phyloP scores from a whole-genome alignment of 1,140 invertebrate genomes.

The Acromyrmex charruanus region DNA sequence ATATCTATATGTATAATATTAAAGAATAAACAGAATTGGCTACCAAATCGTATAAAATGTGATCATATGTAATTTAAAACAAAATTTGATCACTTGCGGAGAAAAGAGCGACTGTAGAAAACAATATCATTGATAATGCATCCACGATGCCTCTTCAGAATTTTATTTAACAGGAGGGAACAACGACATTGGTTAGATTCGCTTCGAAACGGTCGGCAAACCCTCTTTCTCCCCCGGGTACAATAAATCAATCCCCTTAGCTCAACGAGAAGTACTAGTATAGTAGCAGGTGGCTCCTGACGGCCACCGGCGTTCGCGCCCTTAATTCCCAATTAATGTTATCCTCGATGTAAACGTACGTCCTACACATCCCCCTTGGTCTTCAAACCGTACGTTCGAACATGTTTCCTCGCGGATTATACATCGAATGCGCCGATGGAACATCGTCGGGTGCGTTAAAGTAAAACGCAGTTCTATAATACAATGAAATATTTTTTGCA shows the following conservation, averaged over 20 bases:
- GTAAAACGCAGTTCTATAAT: neutral
- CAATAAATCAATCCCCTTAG: slow-evolving; percentile 85
- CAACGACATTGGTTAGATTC: slow-evolving; percentile 56
- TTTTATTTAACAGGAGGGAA: slow-evolving; percentile 70
- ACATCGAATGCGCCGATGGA: neutral
- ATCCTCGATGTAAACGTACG: slow-evolving; percentile 75
- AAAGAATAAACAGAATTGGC: neutral
- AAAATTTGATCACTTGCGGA: neutral
- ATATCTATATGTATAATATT: neutral
- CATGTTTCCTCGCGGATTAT: slow-evolving; percentile 5
- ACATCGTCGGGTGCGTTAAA: neutral
- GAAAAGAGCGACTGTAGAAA: neutral
- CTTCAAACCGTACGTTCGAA: neutral
- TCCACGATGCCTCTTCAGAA: slow-evolving; percentile 63
- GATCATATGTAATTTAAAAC: neutral
- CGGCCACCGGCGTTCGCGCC: slow-evolving; percentile 81
- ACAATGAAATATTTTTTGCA: neutral
- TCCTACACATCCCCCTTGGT: slow-evolving; percentile 11
- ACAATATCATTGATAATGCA: slow-evolving; percentile 69
- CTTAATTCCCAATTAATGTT: slow-evolving; percentile 86
- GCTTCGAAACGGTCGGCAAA: slow-evolving; percentile 50
- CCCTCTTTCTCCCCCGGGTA: slow-evolving; percentile 78
- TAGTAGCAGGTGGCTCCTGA: slow-evolving; percentile 85
- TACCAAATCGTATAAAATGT: neutral
- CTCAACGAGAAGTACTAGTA: slow-evolving; percentile 71